These are phyloP conservation scores for Falco biarmicus DNA, from an alignment of 2,797 vertebrate species.

Conservation along the genomic window DNA sequence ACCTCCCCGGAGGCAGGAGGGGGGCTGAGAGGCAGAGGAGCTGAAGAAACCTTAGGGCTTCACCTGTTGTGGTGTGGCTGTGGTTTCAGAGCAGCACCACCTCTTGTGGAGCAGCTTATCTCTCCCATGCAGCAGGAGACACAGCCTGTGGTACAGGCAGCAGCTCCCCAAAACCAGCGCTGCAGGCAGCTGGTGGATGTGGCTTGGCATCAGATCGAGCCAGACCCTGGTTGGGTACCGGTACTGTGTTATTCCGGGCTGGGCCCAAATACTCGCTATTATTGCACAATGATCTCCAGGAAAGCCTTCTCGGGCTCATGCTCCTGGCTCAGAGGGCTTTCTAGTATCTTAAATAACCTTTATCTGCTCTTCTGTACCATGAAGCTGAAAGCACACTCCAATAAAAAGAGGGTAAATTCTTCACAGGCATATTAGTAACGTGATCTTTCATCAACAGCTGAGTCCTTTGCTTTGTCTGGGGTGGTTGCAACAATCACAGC, in stretches of 20 bases:
- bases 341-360: background rate
- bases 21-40: background rate
- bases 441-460: background rate
- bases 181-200: background rate
- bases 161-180: background rate
- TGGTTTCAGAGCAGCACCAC: background rate
- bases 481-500: background rate
- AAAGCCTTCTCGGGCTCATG: background rate
- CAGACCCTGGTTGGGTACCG: background rate
- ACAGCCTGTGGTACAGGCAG: background rate
- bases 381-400: background rate
- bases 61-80: no score
- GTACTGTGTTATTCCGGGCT: background rate
- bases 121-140: rapidly evolving
- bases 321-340: background rate
- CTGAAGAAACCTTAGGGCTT: background rate
- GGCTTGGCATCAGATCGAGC: background rate
- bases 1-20: background rate
- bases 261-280: background rate
- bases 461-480: background rate
- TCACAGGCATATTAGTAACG: background rate
- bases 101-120: background rate
- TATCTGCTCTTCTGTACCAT: background rate
- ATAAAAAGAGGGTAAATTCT: background rate
- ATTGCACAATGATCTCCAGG: background rate